Percentiles rank a stretch among this genome's conserved stretches.
These are phyloP conservation scores for Cervus canadensis DNA, from an alignment of 2,113 vertebrate genomes.

Conservation along the genomic window DNA sequence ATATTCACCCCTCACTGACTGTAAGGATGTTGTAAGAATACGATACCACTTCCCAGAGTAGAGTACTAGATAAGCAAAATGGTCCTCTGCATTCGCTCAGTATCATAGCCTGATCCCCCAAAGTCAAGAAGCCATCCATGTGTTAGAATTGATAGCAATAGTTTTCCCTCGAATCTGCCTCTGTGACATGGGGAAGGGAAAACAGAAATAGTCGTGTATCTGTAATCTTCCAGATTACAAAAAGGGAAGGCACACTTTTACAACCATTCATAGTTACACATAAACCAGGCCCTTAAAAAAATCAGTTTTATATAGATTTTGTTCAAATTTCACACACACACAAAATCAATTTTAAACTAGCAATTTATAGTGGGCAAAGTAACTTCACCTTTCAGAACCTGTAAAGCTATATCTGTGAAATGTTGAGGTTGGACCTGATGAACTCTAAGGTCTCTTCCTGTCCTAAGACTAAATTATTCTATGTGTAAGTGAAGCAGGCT, in stretches of 20 bases:
- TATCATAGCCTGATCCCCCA: background rate
- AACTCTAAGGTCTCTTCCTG: background rate
- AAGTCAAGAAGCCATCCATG: background rate
- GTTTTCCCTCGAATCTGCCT: constrained; percentile 23
- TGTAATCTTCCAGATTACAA: background rate
- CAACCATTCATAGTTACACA: background rate
- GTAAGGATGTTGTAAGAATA: background rate
- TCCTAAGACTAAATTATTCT: background rate
- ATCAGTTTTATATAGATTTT: background rate
- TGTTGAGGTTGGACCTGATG: background rate
- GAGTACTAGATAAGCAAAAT: background rate
- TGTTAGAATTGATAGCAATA: background rate
- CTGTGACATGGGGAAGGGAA: background rate
- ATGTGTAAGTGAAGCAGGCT: background rate
- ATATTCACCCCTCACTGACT: background rate
- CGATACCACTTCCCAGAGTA: background rate
- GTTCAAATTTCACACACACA: background rate
- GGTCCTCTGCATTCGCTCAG: background rate
- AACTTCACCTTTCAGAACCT: background rate
- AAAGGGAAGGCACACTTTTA: background rate
- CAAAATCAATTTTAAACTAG: background rate
- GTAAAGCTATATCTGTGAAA: background rate
- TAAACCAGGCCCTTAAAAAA: background rate
- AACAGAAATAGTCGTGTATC: background rate
- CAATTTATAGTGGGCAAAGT: background rate